Evolutionary conservation across 2,888 invertebrate species (phyloP).

Genomic region (Synanthedon formicaeformis): DNA sequence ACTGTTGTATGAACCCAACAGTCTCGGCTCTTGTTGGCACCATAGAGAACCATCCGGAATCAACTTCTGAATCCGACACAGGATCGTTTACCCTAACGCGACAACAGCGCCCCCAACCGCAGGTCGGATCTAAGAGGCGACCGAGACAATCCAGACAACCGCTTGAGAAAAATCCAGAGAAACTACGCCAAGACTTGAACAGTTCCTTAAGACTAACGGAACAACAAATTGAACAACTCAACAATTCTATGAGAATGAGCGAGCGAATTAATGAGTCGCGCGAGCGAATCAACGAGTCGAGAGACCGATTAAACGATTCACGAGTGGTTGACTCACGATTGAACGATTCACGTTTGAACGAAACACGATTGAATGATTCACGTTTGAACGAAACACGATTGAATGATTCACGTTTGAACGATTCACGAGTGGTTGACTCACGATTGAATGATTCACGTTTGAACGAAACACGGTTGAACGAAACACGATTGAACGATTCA

Average conservation of each 20-base stretch:
- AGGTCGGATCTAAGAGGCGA: conserved; percentile 51
- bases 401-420: conserved; percentile 13
- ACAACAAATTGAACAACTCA: conserved; percentile 30
- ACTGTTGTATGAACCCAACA: conserved; percentile 57
- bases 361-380: conserved; percentile 2
- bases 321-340: neutral
- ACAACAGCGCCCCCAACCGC: conserved; percentile 56
- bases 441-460: conserved; percentile 1
- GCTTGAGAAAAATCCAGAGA: conserved; percentile 39
- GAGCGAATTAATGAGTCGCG: conserved; percentile 21
- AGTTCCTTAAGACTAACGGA: conserved; percentile 27
- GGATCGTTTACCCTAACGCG: conserved; percentile 57
- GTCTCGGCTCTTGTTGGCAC: conserved; percentile 61
- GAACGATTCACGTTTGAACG: neutral
- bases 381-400: no score
- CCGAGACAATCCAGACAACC: conserved; percentile 42
- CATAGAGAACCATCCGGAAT: conserved; percentile 61
- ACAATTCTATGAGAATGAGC: conserved; percentile 27
- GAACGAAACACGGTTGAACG: neutral
- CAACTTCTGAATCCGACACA: conserved; percentile 60
- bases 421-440: neutral
- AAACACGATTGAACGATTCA: neutral
- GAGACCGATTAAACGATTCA: conserved; percentile 5
- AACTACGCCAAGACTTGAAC: conserved; percentile 31
- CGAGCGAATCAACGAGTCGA: conserved; percentile 16